phyloP scores from a whole-genome alignment of 1,140 invertebrate genomes.

The Diprion similis region DNA sequence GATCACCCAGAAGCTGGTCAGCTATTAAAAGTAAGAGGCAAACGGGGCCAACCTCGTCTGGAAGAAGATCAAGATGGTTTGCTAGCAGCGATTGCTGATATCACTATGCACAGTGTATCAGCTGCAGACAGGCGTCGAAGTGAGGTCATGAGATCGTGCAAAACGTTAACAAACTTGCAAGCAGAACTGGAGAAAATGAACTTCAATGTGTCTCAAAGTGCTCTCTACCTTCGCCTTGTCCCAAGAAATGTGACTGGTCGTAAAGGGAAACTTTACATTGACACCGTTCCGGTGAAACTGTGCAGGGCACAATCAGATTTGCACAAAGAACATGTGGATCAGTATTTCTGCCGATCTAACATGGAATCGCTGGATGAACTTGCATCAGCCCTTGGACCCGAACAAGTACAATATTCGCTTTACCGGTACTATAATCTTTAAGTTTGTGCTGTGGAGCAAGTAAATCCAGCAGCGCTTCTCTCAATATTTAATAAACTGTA shows the following conservation, averaged over 20 bases:
- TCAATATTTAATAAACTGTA: too few relatives aligned
- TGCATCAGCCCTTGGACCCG: slow-evolving; percentile 23
- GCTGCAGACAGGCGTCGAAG: slow-evolving; percentile 30
- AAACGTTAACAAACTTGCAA: slow-evolving; percentile 31
- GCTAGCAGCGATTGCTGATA: slow-evolving; percentile 28
- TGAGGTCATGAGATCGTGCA: slow-evolving; percentile 27
- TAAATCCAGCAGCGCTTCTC: too few relatives aligned
- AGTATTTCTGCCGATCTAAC: slow-evolving; percentile 13
- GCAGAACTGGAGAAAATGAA: slow-evolving; percentile 11
- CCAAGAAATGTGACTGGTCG: slow-evolving; percentile 15
- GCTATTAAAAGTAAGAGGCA: slow-evolving; percentile 8
- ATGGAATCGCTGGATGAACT: slow-evolving; percentile 24
- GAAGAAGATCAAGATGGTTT: slow-evolving; percentile 28
- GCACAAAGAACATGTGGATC: slow-evolving; percentile 22
- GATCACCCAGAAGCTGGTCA: slow-evolving; percentile 9
- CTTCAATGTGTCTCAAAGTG: background rate
- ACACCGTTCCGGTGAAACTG: slow-evolving; percentile 26
- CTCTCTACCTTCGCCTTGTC: slow-evolving; percentile 25
- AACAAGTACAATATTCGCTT: slow-evolving; percentile 24
- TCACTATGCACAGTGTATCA: slow-evolving; percentile 28
- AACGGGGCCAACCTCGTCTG: slow-evolving; percentile 25
- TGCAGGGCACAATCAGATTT: slow-evolving; percentile 4
- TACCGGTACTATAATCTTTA: too few relatives aligned
- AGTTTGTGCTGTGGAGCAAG: too few relatives aligned
- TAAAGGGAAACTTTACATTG: slow-evolving; percentile 25